phyloP scores from a whole-genome alignment of 2,113 vertebrate genomes.

The Thryonomys swinderianus region DNA sequence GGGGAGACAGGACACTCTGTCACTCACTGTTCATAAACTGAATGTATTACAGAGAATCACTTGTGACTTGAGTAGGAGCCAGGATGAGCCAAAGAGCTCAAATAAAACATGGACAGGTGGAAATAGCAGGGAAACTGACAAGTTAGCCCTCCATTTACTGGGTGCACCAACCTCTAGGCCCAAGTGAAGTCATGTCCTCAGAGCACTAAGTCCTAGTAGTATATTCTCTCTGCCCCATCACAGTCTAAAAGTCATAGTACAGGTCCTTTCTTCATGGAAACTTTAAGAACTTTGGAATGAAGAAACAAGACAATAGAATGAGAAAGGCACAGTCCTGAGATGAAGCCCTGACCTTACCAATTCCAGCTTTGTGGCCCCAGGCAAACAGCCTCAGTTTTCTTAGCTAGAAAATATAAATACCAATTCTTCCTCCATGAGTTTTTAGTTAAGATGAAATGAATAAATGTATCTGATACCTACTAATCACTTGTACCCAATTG shows the following conservation, averaged over 20 bases:
- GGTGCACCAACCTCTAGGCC: not conserved
- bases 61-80: slow-evolving; percentile 15
- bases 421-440: not conserved
- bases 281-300: not conserved
- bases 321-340: not conserved
- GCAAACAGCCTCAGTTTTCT: not conserved
- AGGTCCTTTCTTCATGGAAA: not conserved
- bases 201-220: not conserved
- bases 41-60: not conserved
- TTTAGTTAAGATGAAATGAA: not conserved
- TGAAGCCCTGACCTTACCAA: not conserved
- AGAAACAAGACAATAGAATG: not conserved
- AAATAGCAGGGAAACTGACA: not conserved
- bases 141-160: not conserved
- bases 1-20: not conserved
- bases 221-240: not conserved
- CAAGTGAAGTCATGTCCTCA: not conserved
- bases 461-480: not conserved
- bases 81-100: not conserved
- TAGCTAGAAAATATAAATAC: not conserved
- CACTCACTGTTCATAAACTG: not conserved
- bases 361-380: not conserved
- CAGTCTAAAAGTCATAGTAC: not conserved
- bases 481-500: not conserved
- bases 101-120: not conserved